Base-by-base conservation (phyloP, 23 tunicate species). In the Ascidia mentula region DNA sequence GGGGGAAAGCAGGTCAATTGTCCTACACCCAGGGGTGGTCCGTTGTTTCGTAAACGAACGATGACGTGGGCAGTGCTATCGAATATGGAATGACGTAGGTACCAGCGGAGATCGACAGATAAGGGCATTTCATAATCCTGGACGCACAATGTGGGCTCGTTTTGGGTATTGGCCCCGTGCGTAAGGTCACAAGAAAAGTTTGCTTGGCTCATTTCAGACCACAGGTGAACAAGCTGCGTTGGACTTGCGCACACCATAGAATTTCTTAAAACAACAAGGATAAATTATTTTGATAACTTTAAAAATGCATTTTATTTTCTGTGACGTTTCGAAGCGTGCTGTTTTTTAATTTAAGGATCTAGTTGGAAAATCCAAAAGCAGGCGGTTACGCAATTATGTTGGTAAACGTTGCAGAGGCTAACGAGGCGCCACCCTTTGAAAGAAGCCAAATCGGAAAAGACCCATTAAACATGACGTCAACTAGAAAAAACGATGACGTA, bases 401-500 rank as follows among this genome's bases (percentile, higher is more conserved):
- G n/a, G n/a, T n/a, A n/a, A n/a, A n/a, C n/a, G n/a, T n/a, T n/a
- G n/a, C n/a, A n/a, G n/a, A n/a, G n/a, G n/a, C n/a, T n/a, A n/a
- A n/a, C n/a, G n/a, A n/a, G n/a, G n/a, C n/a, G n/a, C n/a, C n/a
- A n/a, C n/a, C n/a, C n/a, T n/a, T n/a, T n/a, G n/a, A n/a, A n/a
- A n/a, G n/a, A n/a, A n/a, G n/a, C n/a, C 65, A 53, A 9, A 53
- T 53, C 7, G 65, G 65, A 53, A 53, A 53, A 53, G 65, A 53
- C 65, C 65, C 65, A 53, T 53, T 53, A 53, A 26, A 26, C 1
- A 53, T 53, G 65, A 53, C 65, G 65, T 53, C 22, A 53, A n/a
- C 28, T 5, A 6, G 2, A 26, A 26, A 5, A 53, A 53, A 53
- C 65, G 4, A 28, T 53, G 65, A 53, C 65, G 65, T 28, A 53